phyloP scores from a whole-genome alignment of 2,797 vertebrate species.

The Leptatherina wallacei region DNA sequence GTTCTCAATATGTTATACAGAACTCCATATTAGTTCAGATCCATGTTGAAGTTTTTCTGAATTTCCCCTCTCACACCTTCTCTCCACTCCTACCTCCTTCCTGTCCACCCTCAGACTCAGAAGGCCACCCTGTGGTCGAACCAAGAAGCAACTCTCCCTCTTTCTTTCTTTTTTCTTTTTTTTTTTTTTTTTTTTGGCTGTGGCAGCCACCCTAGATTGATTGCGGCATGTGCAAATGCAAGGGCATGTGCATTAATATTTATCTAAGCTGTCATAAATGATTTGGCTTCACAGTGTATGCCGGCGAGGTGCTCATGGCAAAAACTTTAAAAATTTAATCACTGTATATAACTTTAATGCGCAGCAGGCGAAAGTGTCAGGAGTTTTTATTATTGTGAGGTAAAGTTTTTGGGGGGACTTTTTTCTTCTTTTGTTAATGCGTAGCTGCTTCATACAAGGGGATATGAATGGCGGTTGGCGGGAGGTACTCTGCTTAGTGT shows the following conservation, averaged over 20 bases:
- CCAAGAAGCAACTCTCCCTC: conserved; percentile 85
- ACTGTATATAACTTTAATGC: conserved; percentile 98
- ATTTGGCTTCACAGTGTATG: conserved; percentile 94
- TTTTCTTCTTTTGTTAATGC: conserved; percentile 55
- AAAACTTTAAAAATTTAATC: conserved; percentile 98
- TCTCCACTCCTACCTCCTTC: conserved; percentile 13
- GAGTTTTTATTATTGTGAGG: conserved; percentile 93
- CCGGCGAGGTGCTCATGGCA: conserved; percentile 93
- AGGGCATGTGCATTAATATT: conserved; percentile 98
- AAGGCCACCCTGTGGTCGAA: conserved; percentile 97
- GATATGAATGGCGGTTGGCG: conserved; percentile 56
- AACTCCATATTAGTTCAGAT: conserved; percentile 21
- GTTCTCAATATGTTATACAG: conserved; percentile 26
- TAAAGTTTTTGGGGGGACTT: conserved; percentile 86
- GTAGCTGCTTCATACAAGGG: conserved; percentile 60
- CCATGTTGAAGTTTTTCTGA: neutral
- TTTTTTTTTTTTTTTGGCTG: conserved; percentile 12
- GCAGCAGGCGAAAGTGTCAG: conserved; percentile 93
- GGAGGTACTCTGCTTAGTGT: conserved; percentile 54
- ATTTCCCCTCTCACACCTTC: conserved; percentile 31
- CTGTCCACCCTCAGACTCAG: conserved; percentile 81
- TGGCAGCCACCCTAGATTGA: conserved; percentile 87
- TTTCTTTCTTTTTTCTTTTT: conserved; percentile 59
- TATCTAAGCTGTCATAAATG: conserved; percentile 98
- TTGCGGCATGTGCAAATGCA: conserved; percentile 93